phyloP scores from a whole-genome alignment of 2,888 invertebrate genomes.

The Sturmia bella region DNA sequence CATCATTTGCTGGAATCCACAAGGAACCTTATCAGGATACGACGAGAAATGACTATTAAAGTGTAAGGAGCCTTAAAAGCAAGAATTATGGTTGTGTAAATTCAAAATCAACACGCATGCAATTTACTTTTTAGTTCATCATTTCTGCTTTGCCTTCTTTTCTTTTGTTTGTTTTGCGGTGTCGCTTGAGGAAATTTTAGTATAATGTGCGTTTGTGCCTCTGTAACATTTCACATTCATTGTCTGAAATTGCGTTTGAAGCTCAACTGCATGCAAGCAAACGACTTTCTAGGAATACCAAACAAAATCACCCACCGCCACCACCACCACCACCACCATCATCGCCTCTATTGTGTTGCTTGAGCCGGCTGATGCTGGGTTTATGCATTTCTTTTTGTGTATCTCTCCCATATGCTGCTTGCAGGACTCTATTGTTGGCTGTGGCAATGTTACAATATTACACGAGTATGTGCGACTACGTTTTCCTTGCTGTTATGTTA shows the following conservation, averaged over 20 bases:
- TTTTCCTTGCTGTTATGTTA: conserved; percentile 5
- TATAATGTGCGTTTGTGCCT: background rate
- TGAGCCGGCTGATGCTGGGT: conserved; percentile 22
- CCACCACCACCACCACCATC: no score
- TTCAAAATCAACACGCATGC: conserved; percentile 61
- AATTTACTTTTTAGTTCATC: conserved; percentile 51
- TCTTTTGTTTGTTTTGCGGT: conserved; percentile 5
- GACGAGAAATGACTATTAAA: background rate
- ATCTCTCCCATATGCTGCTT: background rate
- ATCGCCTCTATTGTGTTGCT: background rate
- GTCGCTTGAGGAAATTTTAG: conserved; percentile 5
- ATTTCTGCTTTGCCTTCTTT: conserved; percentile 7
- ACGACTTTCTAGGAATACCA: conserved; percentile 16
- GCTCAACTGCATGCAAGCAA: background rate
- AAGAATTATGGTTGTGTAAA: conserved; percentile 49
- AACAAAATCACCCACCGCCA: background rate
- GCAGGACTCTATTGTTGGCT: conserved; percentile 17
- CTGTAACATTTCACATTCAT: conserved; percentile 6
- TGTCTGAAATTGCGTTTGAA: conserved; percentile 23
- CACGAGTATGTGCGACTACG: no score
- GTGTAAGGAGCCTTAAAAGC: conserved; percentile 4
- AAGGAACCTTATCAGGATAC: conserved; percentile 25
- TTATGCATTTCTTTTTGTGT: conserved; percentile 11
- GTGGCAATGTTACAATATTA: no score
- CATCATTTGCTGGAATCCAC: conserved; percentile 38